Conservation (phyloP, 1,140 invertebrate genomes). For the Pseudomyrmex gracilis region DNA sequence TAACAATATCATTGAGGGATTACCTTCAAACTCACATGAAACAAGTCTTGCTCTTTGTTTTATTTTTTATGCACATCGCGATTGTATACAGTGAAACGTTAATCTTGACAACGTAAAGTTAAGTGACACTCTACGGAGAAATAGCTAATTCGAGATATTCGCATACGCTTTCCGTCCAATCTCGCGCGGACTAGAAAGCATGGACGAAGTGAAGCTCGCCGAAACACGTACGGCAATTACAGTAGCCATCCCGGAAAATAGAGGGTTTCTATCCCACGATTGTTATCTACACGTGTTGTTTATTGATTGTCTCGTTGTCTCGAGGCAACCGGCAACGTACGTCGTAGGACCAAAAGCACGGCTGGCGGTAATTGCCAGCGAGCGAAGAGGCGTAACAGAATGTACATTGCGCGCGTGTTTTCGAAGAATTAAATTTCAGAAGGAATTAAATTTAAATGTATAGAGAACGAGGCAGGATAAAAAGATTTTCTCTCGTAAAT, state of each 20-base stretch:
- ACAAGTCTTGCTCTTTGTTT: no score
- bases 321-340: conserved; percentile 72
- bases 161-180: conserved; percentile 22
- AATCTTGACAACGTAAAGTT: background rate
- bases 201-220: conserved; percentile 65
- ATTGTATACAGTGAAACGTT: no score
- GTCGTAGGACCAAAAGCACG: conserved; percentile 75
- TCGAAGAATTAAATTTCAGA: conserved; percentile 66
- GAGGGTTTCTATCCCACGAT: conserved; percentile 81
- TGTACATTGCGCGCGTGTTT: conserved; percentile 60
- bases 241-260: conserved; percentile 78
- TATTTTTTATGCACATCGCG: no score
- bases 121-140: background rate
- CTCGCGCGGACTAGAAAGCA: conserved; percentile 44
- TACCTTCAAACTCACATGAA: no score
- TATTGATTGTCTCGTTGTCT: conserved; percentile 84
- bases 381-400: conserved; percentile 67
- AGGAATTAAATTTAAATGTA: conserved; percentile 60
- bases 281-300: conserved; percentile 85
- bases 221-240: conserved; percentile 81
- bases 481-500: conserved; percentile 34
- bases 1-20: background rate
- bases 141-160: conserved; percentile 44
- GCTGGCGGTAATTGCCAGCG: conserved; percentile 78
- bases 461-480: conserved; percentile 19